Evolutionary conservation across 2,888 invertebrate genomes (phyloP).

Genomic region (Acrobasis consociella): DNA sequence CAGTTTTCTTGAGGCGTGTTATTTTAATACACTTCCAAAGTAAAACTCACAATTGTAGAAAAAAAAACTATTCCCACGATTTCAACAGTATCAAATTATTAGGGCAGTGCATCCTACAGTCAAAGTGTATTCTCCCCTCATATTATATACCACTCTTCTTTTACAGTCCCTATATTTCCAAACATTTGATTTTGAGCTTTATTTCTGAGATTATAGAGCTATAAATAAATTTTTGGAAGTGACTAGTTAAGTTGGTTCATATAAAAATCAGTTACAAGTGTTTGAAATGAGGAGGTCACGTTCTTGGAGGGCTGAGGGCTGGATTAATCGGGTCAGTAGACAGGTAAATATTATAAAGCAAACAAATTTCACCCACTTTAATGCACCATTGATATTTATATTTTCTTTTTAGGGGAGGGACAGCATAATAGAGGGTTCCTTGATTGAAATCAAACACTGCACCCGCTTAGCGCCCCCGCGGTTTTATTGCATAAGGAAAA

Average conservation of each 20-base stretch:
- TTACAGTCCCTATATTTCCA: neutral
- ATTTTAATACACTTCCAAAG: neutral
- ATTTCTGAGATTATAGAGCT: slow-evolving; percentile 28
- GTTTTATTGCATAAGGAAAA: slow-evolving; percentile 20
- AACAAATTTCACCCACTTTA: slow-evolving; percentile 77
- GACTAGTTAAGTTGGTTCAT: slow-evolving; percentile 37
- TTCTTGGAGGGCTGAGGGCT: slow-evolving; percentile 48
- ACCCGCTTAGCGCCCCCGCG: slow-evolving; percentile 9
- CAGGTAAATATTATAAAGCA: slow-evolving; percentile 78
- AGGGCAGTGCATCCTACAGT: slow-evolving; percentile 50
- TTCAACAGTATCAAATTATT: slow-evolving; percentile 74
- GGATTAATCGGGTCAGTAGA: slow-evolving; percentile 76
- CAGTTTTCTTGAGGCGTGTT: neutral
- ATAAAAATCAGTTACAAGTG: slow-evolving; percentile 74
- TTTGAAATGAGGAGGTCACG: slow-evolving; percentile 71
- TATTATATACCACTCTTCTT: slow-evolving; percentile 35
- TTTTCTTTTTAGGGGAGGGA: slow-evolving; percentile 42
- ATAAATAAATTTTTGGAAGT: neutral
- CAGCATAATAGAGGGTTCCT: slow-evolving; percentile 6
- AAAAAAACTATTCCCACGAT: slow-evolving; percentile 60
- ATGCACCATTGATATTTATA: slow-evolving; percentile 76
- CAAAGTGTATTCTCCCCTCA: slow-evolving; percentile 56
- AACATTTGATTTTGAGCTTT: slow-evolving; percentile 38
- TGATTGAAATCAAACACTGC: slow-evolving; percentile 26
- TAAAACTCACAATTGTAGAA: neutral